These are phyloP conservation scores for Lithophane ornitopus DNA, from an alignment of 2,888 invertebrate genomes.

Conservation along the genomic window DNA sequence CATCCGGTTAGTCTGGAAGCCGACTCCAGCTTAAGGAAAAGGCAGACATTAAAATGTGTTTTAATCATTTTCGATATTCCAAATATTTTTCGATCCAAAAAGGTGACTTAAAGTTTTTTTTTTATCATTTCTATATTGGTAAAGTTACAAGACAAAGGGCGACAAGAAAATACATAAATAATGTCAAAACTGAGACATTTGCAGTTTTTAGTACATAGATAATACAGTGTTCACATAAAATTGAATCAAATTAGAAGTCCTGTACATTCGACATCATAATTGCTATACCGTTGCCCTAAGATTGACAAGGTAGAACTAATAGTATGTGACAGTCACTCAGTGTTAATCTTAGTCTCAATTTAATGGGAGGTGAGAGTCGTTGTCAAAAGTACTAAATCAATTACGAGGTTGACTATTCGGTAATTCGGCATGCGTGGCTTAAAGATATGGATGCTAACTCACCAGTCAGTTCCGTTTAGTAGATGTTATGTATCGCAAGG, in stretches of 20 bases:
- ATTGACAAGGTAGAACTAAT: neutral
- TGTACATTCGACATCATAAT: neutral
- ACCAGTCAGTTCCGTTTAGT: slow-evolving; percentile 56
- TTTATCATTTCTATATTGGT: no score
- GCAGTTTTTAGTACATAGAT: neutral
- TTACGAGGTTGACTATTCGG: neutral
- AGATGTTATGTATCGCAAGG: slow-evolving; percentile 29
- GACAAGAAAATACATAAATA: neutral
- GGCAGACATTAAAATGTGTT: no score
- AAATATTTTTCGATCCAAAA: no score
- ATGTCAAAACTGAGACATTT: neutral
- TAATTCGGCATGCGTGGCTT: neutral
- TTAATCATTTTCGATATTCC: no score
- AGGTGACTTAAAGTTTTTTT: no score
- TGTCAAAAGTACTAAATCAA: neutral
- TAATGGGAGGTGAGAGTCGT: neutral
- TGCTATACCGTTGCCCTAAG: neutral
- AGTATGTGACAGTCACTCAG: neutral
- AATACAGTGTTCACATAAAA: neutral
- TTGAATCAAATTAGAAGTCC: neutral
- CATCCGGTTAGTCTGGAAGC: no score
- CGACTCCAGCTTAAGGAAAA: no score
- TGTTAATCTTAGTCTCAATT: neutral
- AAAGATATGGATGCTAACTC: slow-evolving; percentile 34
- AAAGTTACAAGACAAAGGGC: neutral